Percentiles rank a stretch among this genome's conserved stretches.
Evolutionary conservation across 2,113 vertebrate species (phyloP).

Genomic region (Aegithalos caudatus): DNA sequence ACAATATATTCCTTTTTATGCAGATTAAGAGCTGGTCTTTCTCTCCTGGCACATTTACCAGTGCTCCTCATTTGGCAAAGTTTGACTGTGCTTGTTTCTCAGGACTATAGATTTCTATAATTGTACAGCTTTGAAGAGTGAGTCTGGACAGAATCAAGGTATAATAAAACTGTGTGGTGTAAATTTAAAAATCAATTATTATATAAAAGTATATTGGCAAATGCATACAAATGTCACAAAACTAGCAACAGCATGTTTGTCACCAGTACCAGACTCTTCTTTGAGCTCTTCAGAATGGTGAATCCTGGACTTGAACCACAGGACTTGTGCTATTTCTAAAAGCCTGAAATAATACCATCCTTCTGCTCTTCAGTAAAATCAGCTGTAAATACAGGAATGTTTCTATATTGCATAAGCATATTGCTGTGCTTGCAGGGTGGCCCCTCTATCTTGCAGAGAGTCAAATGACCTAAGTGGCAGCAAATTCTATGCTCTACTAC

Average conservation of each 20-base stretch:
- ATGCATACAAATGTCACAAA: neutral
- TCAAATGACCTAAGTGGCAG: neutral
- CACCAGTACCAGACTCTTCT: neutral
- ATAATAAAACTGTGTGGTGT: neutral
- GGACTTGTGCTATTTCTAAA: neutral
- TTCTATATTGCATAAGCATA: conserved; percentile 19
- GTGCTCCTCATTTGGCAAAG: neutral
- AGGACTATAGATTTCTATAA: neutral
- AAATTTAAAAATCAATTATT: neutral
- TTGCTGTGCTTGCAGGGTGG: neutral
- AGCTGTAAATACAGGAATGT: neutral
- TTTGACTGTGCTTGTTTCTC: conserved; percentile 17
- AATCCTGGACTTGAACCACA: neutral
- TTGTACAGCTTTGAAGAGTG: neutral
- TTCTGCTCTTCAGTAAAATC: neutral
- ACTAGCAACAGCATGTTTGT: neutral
- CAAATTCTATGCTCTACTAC: neutral
- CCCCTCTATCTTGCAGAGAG: neutral
- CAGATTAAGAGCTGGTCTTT: neutral
- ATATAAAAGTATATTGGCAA: neutral
- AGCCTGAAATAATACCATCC: neutral
- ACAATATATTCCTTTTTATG: neutral
- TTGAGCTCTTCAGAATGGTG: neutral
- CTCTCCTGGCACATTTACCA: neutral
- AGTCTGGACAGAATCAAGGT: neutral